phyloP scores from a whole-genome alignment of 2,797 vertebrate genomes.

The Notoglanidium macrostoma region DNA sequence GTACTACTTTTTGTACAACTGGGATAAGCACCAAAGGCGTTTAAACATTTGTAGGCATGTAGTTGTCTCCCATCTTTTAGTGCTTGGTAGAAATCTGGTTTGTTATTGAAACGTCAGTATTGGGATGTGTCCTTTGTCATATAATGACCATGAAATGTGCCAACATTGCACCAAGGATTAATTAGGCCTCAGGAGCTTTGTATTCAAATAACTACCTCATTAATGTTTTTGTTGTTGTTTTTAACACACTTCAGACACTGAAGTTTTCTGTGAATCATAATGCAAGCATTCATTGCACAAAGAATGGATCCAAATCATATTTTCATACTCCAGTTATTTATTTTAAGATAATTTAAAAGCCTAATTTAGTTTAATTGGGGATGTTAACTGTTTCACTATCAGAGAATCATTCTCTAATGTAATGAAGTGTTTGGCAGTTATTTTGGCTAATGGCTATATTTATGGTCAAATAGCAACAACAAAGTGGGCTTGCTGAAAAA shows the following conservation, averaged over 20 bases:
- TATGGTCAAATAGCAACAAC: neutral
- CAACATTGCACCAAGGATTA: conserved; percentile 19
- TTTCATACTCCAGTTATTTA: neutral
- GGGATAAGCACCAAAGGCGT: neutral
- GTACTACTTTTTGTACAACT: neutral
- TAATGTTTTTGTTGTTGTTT: conserved; percentile 6
- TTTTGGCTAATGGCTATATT: neutral
- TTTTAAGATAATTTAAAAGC: neutral
- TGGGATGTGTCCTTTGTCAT: conserved; percentile 16
- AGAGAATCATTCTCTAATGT: neutral
- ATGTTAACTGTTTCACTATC: neutral
- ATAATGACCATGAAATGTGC: conserved; percentile 20
- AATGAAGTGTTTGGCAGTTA: neutral
- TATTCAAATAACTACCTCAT: conserved; percentile 8
- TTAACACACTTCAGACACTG: neutral
- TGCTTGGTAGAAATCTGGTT: neutral
- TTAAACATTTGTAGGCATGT: neutral
- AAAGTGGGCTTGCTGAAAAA: neutral
- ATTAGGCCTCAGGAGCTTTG: conserved; percentile 27
- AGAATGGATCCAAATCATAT: neutral
- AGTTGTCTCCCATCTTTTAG: neutral
- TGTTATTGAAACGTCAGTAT: neutral
- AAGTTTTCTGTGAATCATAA: conserved; percentile 7
- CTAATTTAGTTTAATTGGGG: neutral
- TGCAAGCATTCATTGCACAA: neutral